phyloP scores from a whole-genome alignment of 2,797 vertebrate species.

The Onychomys torridus region DNA sequence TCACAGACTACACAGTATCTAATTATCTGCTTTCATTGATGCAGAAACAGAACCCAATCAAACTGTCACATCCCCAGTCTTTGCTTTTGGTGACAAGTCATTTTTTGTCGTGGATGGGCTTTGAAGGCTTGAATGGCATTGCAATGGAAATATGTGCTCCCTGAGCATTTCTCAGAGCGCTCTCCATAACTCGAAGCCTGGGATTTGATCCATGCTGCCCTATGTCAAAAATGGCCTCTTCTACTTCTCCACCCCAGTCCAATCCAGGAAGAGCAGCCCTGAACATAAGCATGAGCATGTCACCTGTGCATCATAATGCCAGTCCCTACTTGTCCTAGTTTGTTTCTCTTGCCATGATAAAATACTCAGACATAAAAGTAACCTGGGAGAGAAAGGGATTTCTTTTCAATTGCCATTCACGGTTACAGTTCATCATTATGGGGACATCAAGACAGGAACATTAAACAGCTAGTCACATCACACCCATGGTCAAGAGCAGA shows the following conservation, averaged over 20 bases:
- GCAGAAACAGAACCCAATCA: not conserved
- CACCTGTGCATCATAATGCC: rapidly evolving
- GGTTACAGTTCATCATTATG: not conserved
- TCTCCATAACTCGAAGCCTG: rapidly evolving
- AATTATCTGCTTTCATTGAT: not conserved
- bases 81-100: not conserved
- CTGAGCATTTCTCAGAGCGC: rapidly evolving
- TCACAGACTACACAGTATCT: not conserved
- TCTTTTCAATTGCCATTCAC: not conserved
- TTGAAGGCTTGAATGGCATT: rapidly evolving
- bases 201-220: rapidly evolving
- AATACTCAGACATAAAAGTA: not conserved
- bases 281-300: rapidly evolving
- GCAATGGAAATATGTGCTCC: not conserved
- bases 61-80: not conserved
- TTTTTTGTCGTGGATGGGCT: not conserved
- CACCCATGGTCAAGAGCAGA: not conserved
- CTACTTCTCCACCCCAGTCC: rapidly evolving
- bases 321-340: not conserved
- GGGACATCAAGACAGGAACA: not conserved
- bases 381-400: not conserved
- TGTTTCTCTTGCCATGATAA: not conserved
- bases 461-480: not conserved
- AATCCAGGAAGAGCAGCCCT: too few relatives aligned
- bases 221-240: rapidly evolving